phyloP scores from a whole-genome alignment of 2,797 vertebrate species.

The Morus bassanus region DNA sequence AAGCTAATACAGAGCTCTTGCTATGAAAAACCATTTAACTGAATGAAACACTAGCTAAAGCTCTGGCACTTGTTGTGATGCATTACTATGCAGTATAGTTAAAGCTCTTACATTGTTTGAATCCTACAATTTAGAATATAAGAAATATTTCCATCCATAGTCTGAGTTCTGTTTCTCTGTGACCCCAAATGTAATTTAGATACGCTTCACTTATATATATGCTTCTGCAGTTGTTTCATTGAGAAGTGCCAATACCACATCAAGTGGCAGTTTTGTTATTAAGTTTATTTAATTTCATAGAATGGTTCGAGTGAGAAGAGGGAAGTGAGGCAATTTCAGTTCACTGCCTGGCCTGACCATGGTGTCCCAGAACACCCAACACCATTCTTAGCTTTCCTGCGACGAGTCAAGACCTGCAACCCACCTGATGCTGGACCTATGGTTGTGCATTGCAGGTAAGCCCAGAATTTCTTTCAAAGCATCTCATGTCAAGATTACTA shows the following conservation, averaged over 20 bases:
- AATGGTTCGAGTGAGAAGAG: constrained; percentile 97
- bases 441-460: constrained; percentile 99
- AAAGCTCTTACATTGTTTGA: neutral
- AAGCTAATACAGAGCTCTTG: neutral
- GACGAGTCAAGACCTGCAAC: constrained; percentile 97
- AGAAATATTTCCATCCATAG: neutral
- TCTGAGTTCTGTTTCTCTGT: neutral
- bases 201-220: neutral
- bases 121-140: neutral
- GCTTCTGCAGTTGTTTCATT: neutral
- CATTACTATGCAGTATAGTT: neutral
- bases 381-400: constrained; percentile 94
- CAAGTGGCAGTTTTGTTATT: neutral
- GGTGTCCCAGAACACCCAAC: constrained; percentile 98
- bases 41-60: constrained; percentile 2
- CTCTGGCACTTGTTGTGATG: neutral
- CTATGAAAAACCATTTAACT: neutral
- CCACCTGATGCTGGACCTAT: constrained; percentile 97
- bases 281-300: constrained; percentile 71
- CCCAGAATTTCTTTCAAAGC: neutral
- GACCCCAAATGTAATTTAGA: neutral
- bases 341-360: constrained; percentile 98
- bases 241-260: neutral
- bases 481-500: neutral
- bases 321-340: constrained; percentile 98